Base-by-base conservation (phyloP, 2,797 vertebrate species). In the Caiman crocodilus region DNA sequence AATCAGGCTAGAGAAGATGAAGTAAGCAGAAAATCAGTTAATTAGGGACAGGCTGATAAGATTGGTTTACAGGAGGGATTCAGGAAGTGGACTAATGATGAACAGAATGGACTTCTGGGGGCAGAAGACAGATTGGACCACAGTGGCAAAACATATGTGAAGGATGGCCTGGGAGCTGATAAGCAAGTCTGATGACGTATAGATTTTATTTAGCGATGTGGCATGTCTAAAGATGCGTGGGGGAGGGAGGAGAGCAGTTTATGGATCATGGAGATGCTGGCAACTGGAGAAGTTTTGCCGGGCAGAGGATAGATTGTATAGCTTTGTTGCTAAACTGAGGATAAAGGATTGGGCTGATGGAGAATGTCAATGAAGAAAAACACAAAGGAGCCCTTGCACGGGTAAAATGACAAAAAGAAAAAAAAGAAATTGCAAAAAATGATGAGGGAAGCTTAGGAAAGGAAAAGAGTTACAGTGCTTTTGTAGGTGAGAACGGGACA, bases 71-170 rank as follows among this genome's bases (percentile, higher is more conserved):
- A 73, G 35, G 23, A 50, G 69, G 35, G 32, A 25, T 73, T 73
- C 35, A 26, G 35, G 50, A 14, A 23, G 50, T 73, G 35, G 69
- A 50, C 15, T 50, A 21, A 73, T 69, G 79, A 82, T 76, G 16
- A 1, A 4, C 32, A 64, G 26, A 55, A 32, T 56, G 90, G 84
- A 94, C 87, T 57, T 77, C 79, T 84, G 82, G 91, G 90, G 87
- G 88, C 64, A 73, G 90, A 90, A 96, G 92, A 96, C 93, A 90
- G 89, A 92, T 55, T 85, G 86, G 21, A 93, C 79, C 91, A 94
- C 94, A 96, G 13, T 7, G 15, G 88, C 78, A 1, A 35, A 83
- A 88, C 90, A 92, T 86, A 95, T 85, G 9, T n/a, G 75, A 76
- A 80, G 74, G 58, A 92, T 85, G 93, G 82, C 58, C 32, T 73